A percentile compares a stretch with the other conserved stretches of the same genome.
These are phyloP conservation scores for Cheilosia urbana DNA, from an alignment of 2,888 invertebrate species.

Conservation along the genomic window DNA sequence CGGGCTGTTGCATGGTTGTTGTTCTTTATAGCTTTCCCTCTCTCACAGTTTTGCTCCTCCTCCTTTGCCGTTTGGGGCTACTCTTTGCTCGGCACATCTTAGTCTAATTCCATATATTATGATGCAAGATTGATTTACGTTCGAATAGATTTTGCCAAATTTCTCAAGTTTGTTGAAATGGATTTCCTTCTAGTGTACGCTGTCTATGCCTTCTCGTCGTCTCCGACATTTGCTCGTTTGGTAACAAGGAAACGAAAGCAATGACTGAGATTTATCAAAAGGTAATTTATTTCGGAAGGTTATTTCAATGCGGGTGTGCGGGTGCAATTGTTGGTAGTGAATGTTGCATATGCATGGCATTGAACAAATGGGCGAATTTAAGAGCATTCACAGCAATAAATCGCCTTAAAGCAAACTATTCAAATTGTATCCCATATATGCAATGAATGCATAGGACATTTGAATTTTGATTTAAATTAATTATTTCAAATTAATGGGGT, in stretches of 20 bases:
- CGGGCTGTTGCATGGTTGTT: conserved; percentile 51
- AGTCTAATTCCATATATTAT: conserved; percentile 73
- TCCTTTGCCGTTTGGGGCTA: background rate
- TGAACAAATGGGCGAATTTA: conserved; percentile 79
- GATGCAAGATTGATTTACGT: conserved; percentile 83
- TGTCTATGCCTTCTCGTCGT: conserved; percentile 23
- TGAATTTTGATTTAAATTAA: conserved; percentile 57
- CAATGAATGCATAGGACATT: conserved; percentile 42
- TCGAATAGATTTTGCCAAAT: conserved; percentile 81
- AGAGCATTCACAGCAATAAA: conserved; percentile 82
- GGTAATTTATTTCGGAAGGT: conserved; percentile 82
- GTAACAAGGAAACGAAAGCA: conserved; percentile 75
- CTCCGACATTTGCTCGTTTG: conserved; percentile 56
- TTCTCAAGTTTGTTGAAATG: conserved; percentile 80
- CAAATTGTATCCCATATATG: conserved; percentile 42
- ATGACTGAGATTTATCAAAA: conserved; percentile 84
- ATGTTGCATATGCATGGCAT: conserved; percentile 77
- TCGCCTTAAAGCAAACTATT: conserved; percentile 80
- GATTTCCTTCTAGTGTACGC: conserved; percentile 67
- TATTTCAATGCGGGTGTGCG: conserved; percentile 17
- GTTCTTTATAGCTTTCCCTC: conserved; percentile 52
- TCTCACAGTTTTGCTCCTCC: conserved; percentile 10
- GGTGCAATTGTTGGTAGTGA: conserved; percentile 54
- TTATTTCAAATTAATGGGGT: conserved; percentile 12
- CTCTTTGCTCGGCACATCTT: conserved; percentile 63